Conservation (phyloP, 2,888 invertebrate genomes). For the Allacma fusca region DNA sequence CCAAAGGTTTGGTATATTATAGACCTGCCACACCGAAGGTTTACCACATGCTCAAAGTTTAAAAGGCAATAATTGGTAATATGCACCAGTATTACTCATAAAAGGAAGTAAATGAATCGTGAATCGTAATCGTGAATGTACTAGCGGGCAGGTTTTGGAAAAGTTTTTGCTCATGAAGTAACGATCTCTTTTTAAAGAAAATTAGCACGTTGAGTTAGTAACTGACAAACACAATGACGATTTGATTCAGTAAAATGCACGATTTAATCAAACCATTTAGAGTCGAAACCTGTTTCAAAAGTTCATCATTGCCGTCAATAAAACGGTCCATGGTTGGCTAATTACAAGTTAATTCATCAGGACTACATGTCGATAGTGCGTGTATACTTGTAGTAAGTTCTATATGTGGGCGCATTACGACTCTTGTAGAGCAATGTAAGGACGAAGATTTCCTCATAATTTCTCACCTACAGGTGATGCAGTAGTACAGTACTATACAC, state of each 20-base stretch:
- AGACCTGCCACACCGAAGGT: background rate
- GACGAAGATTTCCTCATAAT: background rate
- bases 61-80: no score
- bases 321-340: conserved; percentile 23
- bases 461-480: background rate
- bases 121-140: background rate
- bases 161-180: conserved; percentile 8
- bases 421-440: no score
- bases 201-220: conserved; percentile 9
- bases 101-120: background rate
- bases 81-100: no score
- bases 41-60: no score
- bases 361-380: conserved; percentile 12
- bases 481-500: no score
- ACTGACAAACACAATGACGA: conserved; percentile 35
- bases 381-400: background rate
- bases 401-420: no score
- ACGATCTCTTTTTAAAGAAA: conserved; percentile 13
- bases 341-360: conserved; percentile 26
- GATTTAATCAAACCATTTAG: conserved; percentile 30
- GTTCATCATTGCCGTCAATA: conserved; percentile 21
- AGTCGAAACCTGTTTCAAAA: conserved; percentile 24
- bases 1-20: no score
- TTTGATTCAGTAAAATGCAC: conserved; percentile 31
- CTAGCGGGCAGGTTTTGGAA: background rate